Base-by-base conservation (phyloP, 1,140 invertebrate species). In the Drosophila pandora region DNA sequence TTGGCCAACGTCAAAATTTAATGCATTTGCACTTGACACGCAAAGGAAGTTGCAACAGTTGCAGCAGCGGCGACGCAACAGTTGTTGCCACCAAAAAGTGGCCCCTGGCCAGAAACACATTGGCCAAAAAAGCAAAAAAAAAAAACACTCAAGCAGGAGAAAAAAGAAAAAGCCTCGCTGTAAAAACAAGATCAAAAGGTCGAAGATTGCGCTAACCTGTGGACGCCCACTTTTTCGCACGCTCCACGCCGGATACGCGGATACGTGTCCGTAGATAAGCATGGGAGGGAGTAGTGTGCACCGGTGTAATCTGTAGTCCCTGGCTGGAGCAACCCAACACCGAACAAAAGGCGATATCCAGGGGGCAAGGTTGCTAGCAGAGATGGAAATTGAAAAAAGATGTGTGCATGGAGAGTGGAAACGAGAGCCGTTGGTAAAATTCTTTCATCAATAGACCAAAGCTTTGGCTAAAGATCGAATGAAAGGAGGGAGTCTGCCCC, bases 11-110 rank as follows among this genome's bases (percentile, higher is more conserved):
- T 79, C 85, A 76, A 88, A 83, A 68, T 67, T 71, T 88, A 88
- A 88, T 88, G 79, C 83, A 88, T 88, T 88, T 88, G 76, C 83
- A 83, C 83, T 88, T 88, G 83, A 75, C 83, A 88, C 83, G 83
- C 83, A 88, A 88, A 88, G 83, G 83, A 88, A 88, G 83, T 82
- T 79, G 83, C 75, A 61, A 62, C 74, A 74, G 53, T 58, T 64
- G 53, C 72, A 60, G 54, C 52, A 68, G n/a, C 60, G 62, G 48
- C 55, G 57, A 17, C 37, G 34, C 67, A 76, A 60, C 62, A 64
- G 47, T 76, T 77, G 62, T 76, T 43, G 48, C 57, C 56, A 59
- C 48, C 72, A 48, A 75, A 75, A 47, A 58, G 22, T 53, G 67
- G 60, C 77, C 63, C 57, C 63, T 72, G 62, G 74, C 74, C 69